phyloP scores from a whole-genome alignment of 2,797 vertebrate species.

The Cheirogaleus major region DNA sequence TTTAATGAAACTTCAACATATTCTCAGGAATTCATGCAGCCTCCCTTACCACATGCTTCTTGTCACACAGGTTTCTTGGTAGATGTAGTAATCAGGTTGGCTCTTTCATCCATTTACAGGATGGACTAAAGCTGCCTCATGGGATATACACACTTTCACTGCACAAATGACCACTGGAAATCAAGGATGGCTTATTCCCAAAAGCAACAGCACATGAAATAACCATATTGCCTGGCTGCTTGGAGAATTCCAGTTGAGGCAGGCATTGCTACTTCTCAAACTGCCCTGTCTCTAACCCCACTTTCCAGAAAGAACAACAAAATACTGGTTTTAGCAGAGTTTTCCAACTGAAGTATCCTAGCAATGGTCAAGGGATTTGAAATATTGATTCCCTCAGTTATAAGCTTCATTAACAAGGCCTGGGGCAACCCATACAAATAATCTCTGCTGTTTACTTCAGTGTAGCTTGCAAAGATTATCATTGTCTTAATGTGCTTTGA shows the following conservation, averaged over 20 bases:
- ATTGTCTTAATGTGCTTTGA: neutral
- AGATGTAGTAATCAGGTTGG: neutral
- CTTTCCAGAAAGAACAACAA: neutral
- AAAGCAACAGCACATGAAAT: neutral
- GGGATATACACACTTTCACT: neutral
- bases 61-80: neutral
- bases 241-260: neutral
- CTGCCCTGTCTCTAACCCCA: neutral
- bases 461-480: neutral
- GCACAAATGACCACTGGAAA: neutral
- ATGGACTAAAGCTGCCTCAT: neutral
- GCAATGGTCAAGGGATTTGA: neutral
- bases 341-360: neutral
- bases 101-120: neutral
- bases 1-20: neutral
- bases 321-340: neutral
- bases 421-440: neutral
- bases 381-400: neutral
- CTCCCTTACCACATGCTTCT: neutral
- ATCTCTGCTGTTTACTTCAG: neutral
- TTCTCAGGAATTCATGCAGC: neutral
- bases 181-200: neutral
- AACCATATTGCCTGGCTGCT: neutral
- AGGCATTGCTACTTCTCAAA: neutral
- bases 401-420: neutral